phyloP scores from a whole-genome alignment of 2,888 invertebrate species.

The Eudiplozoon nipponicum region DNA sequence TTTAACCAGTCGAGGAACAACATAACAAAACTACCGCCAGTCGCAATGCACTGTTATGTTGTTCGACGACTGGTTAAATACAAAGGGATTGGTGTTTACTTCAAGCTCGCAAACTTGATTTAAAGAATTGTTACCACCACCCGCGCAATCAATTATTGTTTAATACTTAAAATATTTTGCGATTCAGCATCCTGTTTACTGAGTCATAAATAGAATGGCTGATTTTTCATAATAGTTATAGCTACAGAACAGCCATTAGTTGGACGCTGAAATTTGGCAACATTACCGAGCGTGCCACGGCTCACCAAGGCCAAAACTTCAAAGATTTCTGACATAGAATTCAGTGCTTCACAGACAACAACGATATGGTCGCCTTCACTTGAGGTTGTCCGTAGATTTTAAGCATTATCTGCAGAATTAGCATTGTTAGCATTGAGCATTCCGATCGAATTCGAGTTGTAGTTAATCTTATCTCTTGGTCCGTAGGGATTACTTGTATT shows the following conservation, averaged over 20 bases:
- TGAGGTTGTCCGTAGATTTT: slow-evolving; percentile 25
- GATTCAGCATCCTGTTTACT: slow-evolving; percentile 28
- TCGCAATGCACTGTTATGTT: too few species aligned
- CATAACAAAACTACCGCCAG: too few species aligned
- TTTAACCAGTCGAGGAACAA: too few species aligned
- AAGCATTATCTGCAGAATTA: slow-evolving; percentile 29
- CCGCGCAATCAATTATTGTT: too few species aligned
- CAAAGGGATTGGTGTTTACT: too few species aligned
- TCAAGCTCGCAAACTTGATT: too few species aligned
- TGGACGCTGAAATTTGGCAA: slow-evolving; percentile 99
- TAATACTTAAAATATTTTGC: slow-evolving; percentile 95
- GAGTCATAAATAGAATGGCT: slow-evolving; percentile 78
- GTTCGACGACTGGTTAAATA: too few species aligned
- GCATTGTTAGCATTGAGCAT: slow-evolving; percentile 31
- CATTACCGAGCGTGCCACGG: slow-evolving; percentile 83
- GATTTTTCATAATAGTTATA: slow-evolving; percentile 97
- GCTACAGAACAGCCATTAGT: slow-evolving; percentile 98
- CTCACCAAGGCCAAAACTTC: slow-evolving; percentile 93
- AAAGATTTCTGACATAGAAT: slow-evolving; percentile 61
- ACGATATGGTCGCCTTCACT: slow-evolving; percentile 88
- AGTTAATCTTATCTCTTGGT: not conserved
- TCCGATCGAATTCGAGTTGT: not conserved
- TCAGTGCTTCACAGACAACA: slow-evolving; percentile 80
- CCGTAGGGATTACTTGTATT: not conserved
- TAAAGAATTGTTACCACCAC: too few species aligned